phyloP scores from a whole-genome alignment of 2,113 vertebrate genomes.

The Riparia riparia region DNA sequence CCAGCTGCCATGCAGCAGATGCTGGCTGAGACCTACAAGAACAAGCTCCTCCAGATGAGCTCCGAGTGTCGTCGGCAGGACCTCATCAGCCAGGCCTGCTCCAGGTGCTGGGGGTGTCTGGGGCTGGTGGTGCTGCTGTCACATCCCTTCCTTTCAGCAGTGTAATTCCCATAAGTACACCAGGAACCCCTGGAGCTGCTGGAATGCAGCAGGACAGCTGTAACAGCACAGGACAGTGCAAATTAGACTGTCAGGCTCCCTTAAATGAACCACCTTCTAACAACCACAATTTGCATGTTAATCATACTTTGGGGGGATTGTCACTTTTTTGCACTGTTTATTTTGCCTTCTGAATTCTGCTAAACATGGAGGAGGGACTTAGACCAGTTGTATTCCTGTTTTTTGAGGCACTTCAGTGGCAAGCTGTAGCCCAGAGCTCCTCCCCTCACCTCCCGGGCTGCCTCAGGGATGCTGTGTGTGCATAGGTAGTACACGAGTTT shows the following conservation, averaged over 20 bases:
- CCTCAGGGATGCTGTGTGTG: background rate
- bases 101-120: constrained; percentile 79
- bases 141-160: background rate
- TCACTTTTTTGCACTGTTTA: background rate
- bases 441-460: background rate
- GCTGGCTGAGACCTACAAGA: constrained; percentile 86
- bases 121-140: background rate
- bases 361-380: background rate
- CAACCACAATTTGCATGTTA: background rate
- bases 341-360: background rate
- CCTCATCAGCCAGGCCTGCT: constrained; percentile 86
- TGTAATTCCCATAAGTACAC: background rate
- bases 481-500: rapidly evolving
- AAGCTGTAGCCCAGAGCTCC: background rate
- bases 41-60: constrained; percentile 84
- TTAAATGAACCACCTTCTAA: background rate
- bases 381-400: background rate
- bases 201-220: background rate
- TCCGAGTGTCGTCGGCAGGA: constrained; percentile 84
- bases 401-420: background rate
- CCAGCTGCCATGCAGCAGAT: constrained; percentile 95
- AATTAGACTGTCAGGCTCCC: background rate
- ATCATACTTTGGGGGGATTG: background rate
- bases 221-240: background rate
- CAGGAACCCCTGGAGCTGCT: background rate